Base-by-base conservation (phyloP, 2,113 vertebrate genomes). In the Xenopus laevis region DNA sequence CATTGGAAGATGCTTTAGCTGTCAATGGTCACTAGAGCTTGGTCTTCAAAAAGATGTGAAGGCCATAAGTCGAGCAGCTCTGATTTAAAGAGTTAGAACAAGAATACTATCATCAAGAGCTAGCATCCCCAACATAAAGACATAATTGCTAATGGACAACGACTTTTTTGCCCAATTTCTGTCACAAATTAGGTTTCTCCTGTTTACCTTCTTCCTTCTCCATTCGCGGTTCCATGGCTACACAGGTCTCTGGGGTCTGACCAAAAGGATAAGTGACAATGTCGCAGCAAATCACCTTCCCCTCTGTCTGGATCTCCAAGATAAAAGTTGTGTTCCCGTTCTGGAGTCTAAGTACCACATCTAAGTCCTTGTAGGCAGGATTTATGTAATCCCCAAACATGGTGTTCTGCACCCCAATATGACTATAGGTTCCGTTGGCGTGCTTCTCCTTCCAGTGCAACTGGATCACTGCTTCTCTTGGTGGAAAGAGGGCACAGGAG, bases 361-460 rank as follows among this genome's bases (percentile, higher is more conserved):
- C 66, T 13, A 3, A 7, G 17, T 53, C 47, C 13, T 69, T 67
- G 60, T 76, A 76, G 46, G 23, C 1, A 50, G 60, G 47, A 13
- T 21, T 18, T 6, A 59, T 55, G 59, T 20, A 44, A 45, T 52
- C 68, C 9, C 73, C 73, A 27, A 15, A 45, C 13, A 40, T 9
- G 11, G 66, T 46, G 58, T 63, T 68, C 18, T 63, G 66, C 20
- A 69, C 73, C 4, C 58, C 73, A 1, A 76, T 76, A 4, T 61
- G 1, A 12, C 66, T 76, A 47, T 76, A 69, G 1, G 66, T 53
- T 12, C 73, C 73, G 30, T 76, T 44, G 5, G 46, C 1, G 8
- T 63, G 66, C 17, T 46, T 21, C 6, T 55, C 73, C 18, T 69
- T 76, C 73, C 73, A 76, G 18, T 76, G 73, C 6, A 76, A 13